Evolutionary conservation across 92 coral and sea anemone genomes (phyloP).

Genomic region (Umimayanthus chanpuru): DNA sequence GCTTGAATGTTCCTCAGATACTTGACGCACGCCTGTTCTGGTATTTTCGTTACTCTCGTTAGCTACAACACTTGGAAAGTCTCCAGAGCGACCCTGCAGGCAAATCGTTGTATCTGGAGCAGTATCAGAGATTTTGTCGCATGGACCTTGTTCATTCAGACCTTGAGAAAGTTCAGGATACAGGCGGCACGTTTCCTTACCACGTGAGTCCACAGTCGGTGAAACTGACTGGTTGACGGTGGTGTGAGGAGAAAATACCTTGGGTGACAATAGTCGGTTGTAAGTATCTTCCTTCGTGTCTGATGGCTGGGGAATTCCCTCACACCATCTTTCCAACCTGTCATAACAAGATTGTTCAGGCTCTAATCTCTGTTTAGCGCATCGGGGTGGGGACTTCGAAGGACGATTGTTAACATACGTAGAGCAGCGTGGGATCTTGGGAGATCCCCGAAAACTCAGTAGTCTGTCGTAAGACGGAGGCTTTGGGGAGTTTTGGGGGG

Average conservation of each 20-base stretch:
- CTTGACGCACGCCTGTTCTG: not conserved
- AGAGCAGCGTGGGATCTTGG: not conserved
- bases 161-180: not conserved
- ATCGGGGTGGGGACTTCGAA: not conserved
- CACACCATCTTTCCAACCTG: conserved; percentile 1
- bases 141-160: not conserved
- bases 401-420: not conserved
- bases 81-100: not conserved
- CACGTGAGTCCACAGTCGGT: not conserved
- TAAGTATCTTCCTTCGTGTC: not conserved
- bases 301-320: not conserved
- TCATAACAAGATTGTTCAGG: conserved; percentile 4
- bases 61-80: not conserved
- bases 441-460: not conserved
- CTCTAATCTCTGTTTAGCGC: not conserved
- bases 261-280: not conserved
- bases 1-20: not conserved
- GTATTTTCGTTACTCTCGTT: not conserved
- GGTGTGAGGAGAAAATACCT: not conserved
- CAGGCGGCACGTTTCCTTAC: not conserved
- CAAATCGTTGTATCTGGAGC: not conserved
- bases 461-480: conserved; percentile 31
- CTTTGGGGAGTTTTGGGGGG: not conserved
- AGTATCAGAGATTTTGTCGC: not conserved
- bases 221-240: not conserved